A percentile compares a stretch with the other conserved stretches of the same genome.
phyloP scores from a whole-genome alignment of 1,140 invertebrate species.

The Papilio polyxenes region DNA sequence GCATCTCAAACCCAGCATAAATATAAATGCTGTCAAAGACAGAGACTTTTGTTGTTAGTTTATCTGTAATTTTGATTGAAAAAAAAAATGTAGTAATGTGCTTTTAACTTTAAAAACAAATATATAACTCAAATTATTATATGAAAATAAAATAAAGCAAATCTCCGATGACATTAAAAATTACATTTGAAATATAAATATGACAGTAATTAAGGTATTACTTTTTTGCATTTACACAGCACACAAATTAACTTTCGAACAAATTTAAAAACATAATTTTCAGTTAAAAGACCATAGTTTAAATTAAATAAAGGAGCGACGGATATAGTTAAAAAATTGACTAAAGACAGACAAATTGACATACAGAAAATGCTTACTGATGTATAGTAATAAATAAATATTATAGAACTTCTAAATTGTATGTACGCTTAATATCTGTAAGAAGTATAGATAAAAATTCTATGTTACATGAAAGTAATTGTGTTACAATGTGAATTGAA shows the following conservation, averaged over 20 bases:
- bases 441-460: no score
- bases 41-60: no score
- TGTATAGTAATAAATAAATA: slow-evolving; percentile 53
- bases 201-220: neutral
- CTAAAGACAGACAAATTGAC: slow-evolving; percentile 60
- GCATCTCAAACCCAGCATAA: neutral
- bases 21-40: no score
- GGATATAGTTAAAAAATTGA: slow-evolving; percentile 45
- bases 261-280: neutral
- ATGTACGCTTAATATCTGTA: slow-evolving; percentile 46
- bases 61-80: no score
- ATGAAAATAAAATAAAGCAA: no score
- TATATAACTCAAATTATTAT: no score
- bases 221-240: neutral
- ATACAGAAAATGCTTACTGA: slow-evolving; percentile 60
- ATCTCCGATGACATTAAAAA: no score
- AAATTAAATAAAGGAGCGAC: neutral
- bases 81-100: no score
- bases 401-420: slow-evolving; percentile 40
- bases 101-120: no score
- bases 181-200: no score
- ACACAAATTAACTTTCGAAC: neutral
- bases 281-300: slow-evolving; percentile 57
- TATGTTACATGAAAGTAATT: neutral
- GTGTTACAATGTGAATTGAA: slow-evolving; percentile 25